Evolutionary conservation across 30 jellyfish, hydroid and myxozoan genomes (phyloP).

Genomic region (Hydra vulgaris): DNA sequence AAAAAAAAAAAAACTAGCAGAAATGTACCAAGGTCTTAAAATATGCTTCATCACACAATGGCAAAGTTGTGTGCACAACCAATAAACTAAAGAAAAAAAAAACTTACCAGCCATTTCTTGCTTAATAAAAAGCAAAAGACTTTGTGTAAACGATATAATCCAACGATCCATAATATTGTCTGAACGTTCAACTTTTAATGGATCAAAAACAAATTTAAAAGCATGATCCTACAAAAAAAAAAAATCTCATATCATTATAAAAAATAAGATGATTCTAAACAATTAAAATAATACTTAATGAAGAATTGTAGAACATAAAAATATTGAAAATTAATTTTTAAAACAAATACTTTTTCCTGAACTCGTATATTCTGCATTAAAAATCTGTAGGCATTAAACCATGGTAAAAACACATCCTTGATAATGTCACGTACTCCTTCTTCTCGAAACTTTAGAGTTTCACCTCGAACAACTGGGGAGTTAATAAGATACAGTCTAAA

Average conservation of each 20-base stretch:
- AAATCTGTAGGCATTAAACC: constrained; percentile 93
- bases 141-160: constrained; percentile 80
- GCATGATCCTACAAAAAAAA: constrained; percentile 48
- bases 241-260: neutral
- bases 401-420: constrained; percentile 89
- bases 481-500: constrained; percentile 76
- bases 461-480: constrained; percentile 98
- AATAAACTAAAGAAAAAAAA: too few relatives aligned
- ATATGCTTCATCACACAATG: too few relatives aligned
- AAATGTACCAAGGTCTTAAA: too few relatives aligned
- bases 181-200: constrained; percentile 38
- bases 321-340: too few relatives aligned
- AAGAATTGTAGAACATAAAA: too few relatives aligned
- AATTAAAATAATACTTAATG: too few relatives aligned
- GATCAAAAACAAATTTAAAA: constrained; percentile 46
- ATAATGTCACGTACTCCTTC: constrained; percentile 82
- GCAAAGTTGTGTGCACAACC: too few relatives aligned
- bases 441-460: constrained; percentile 83
- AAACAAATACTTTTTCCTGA: constrained; percentile 49
- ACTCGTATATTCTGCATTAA: constrained; percentile 74
- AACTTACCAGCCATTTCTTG: constrained; percentile 82
- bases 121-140: constrained; percentile 66
- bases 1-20: too few relatives aligned
- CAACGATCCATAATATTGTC: constrained; percentile 74
- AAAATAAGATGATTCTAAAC: neutral